A percentile compares a stretch with the other conserved stretches of the same genome.
These are phyloP conservation scores for Sebastes baramenuke DNA, from an alignment of 2,797 vertebrate genomes.

Conservation along the genomic window DNA sequence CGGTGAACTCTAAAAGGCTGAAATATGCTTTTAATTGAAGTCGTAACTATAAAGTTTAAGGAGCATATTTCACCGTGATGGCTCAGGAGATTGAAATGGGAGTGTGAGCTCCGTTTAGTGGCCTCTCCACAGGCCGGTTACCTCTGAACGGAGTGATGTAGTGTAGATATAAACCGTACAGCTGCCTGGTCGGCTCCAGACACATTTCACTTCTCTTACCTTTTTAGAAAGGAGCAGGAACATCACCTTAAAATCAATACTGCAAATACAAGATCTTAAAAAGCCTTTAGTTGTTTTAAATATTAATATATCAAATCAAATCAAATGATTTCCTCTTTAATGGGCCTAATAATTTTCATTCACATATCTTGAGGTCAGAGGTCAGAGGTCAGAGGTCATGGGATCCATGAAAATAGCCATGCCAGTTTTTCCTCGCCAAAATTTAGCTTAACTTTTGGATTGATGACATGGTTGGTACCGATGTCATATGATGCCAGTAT, in stretches of 20 bases:
- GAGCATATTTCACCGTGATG: not conserved
- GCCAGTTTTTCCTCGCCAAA: too few species aligned
- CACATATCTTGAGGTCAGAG: too few species aligned
- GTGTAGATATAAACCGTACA: too few species aligned
- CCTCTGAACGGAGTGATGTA: not conserved
- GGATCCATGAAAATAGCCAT: too few species aligned
- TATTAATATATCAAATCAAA: not conserved
- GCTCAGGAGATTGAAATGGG: not conserved
- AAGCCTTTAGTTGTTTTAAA: not conserved
- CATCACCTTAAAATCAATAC: too few species aligned
- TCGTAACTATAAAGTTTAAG: not conserved
- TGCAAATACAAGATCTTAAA: too few species aligned
- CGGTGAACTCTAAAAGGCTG: not conserved
- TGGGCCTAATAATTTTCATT: too few species aligned
- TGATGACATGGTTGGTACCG: too few species aligned
- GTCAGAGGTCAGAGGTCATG: too few species aligned
- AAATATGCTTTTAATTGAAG: conserved; percentile 1
- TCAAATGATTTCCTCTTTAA: too few species aligned
- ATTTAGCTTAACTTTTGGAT: too few species aligned
- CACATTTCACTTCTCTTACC: not conserved
- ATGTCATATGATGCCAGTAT: too few species aligned
- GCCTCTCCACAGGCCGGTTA: not conserved
- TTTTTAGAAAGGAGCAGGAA: not conserved
- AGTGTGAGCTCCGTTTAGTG: not conserved
- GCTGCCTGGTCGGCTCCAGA: not conserved